Conservation (phyloP, 2,113 vertebrate genomes). For the Solea senegalensis region DNA sequence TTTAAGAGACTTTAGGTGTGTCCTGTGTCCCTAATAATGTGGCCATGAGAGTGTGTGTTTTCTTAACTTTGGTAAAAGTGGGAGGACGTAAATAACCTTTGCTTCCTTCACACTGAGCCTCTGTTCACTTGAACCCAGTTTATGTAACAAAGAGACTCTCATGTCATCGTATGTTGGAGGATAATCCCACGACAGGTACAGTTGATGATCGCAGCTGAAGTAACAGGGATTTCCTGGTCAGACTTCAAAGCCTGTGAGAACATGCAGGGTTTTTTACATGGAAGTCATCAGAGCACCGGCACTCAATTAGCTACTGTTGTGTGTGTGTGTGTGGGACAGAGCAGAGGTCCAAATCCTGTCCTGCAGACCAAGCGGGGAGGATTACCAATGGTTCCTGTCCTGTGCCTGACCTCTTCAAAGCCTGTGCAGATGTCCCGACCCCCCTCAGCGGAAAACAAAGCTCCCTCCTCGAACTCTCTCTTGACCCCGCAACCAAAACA, state of each 20-base stretch:
- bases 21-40: too few species aligned
- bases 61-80: too few species aligned
- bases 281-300: conserved; percentile 55
- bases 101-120: too few species aligned
- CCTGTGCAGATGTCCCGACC: conserved; percentile 77
- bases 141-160: neutral
- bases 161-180: neutral
- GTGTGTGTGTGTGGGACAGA: conserved; percentile 36
- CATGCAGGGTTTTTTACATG: conserved; percentile 56
- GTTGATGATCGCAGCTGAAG: conserved; percentile 29
- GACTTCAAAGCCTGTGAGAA: conserved; percentile 53
- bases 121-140: too few species aligned
- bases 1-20: too few species aligned
- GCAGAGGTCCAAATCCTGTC: conserved; percentile 71
- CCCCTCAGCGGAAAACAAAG: conserved; percentile 3
- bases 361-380: conserved; percentile 68
- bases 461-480: conserved; percentile 52
- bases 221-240: conserved; percentile 54
- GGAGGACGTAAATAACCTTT: too few species aligned
- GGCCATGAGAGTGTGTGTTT: too few species aligned
- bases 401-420: conserved; percentile 81
- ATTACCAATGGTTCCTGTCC: conserved; percentile 82
- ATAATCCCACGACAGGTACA: conserved; percentile 35
- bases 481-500: conserved; percentile 68
- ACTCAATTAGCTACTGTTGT: conserved; percentile 75